phyloP scores from a whole-genome alignment of 2,113 vertebrate genomes.

The Sander lucioperca region DNA sequence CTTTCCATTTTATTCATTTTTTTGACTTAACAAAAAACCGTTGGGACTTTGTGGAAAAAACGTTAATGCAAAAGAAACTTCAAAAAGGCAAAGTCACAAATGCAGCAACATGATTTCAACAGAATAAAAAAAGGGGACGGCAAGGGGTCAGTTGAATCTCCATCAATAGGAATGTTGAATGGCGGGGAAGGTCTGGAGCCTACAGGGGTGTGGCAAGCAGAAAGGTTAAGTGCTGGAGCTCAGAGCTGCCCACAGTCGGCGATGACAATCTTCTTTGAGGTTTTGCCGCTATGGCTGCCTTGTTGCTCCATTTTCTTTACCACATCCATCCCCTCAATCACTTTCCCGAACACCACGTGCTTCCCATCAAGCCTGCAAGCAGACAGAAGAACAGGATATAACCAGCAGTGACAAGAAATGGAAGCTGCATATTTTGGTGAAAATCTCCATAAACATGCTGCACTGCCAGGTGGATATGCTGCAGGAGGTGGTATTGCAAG shows the following conservation, averaged over 20 bases:
- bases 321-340: conserved; percentile 87
- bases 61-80: conserved; percentile 74
- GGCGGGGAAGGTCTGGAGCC: conserved; percentile 28
- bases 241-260: conserved; percentile 90
- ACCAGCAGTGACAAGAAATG: neutral
- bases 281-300: conserved; percentile 86
- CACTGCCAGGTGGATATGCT: too few species aligned
- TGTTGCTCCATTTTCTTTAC: conserved; percentile 83
- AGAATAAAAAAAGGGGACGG: conserved; percentile 44
- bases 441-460: too few species aligned
- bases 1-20: conserved; percentile 66
- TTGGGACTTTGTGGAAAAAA: conserved; percentile 51
- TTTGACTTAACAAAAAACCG: conserved; percentile 58
- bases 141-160: conserved; percentile 22
- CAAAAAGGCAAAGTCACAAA: conserved; percentile 72
- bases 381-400: too few species aligned
- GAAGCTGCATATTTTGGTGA: neutral
- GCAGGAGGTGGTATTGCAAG: too few species aligned
- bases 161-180: conserved; percentile 78
- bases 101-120: conserved; percentile 70
- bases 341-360: conserved; percentile 93
- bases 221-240: neutral
- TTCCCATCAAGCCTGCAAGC: conserved; percentile 94
- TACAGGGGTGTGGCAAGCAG: conserved; percentile 24
- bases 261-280: conserved; percentile 84